phyloP scores from a whole-genome alignment of 2,888 invertebrate species.

The Folsomia manolachei region DNA sequence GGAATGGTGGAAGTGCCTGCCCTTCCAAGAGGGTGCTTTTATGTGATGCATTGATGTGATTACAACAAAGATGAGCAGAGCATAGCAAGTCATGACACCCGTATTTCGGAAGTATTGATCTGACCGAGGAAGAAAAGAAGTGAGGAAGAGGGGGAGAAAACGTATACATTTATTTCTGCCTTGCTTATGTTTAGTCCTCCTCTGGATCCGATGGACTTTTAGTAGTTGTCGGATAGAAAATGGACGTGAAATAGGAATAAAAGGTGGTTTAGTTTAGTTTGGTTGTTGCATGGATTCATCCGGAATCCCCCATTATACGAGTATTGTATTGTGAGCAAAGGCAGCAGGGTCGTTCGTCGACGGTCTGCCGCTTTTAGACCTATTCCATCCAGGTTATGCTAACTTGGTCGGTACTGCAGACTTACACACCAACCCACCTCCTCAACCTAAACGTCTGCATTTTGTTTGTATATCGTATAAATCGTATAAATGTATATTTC shows the following conservation, averaged over 20 bases:
- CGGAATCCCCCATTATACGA: no score
- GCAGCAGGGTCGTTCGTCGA: not conserved
- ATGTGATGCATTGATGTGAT: not conserved
- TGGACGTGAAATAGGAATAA: conserved; percentile 3
- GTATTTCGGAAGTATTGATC: conserved; percentile 38
- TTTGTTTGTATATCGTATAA: no score
- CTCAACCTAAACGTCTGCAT: no score
- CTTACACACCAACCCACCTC: no score
- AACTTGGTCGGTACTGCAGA: no score
- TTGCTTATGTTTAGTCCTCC: not conserved
- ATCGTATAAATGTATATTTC: conserved; percentile 16
- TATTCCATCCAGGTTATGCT: not conserved
- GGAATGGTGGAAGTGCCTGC: no score
- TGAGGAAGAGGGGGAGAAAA: conserved; percentile 10
- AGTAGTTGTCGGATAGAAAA: not conserved
- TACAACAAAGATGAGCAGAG: conserved; percentile 23
- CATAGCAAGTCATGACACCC: conserved; percentile 34
- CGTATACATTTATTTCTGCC: not conserved
- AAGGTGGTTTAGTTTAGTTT: not conserved
- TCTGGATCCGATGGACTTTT: no score
- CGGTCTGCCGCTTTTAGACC: not conserved
- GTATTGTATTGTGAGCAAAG: no score
- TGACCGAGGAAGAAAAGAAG: no score
- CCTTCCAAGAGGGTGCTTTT: no score
- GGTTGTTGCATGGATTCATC: not conserved